A percentile compares a stretch with the other conserved stretches of the same genome.
Conservation (phyloP, 2,888 invertebrate genomes). For the Limulus polyphemus region DNA sequence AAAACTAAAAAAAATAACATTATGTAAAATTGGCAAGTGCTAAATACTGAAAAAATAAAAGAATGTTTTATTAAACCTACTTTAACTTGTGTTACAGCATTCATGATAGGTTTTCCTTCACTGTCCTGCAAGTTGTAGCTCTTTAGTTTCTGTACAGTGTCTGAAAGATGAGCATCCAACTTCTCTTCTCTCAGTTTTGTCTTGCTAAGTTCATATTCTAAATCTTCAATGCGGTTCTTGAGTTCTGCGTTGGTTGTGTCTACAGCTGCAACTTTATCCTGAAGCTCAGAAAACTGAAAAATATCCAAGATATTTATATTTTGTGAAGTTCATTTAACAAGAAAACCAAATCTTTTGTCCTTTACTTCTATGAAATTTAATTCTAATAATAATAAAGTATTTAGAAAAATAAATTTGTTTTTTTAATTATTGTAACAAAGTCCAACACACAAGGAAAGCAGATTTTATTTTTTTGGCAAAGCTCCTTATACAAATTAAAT, state of each 20-base stretch:
- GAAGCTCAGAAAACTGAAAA: slow-evolving; percentile 59
- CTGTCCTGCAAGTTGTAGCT: slow-evolving; percentile 36
- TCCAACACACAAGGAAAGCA: too few species aligned
- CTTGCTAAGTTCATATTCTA: slow-evolving; percentile 82
- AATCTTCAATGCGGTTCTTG: slow-evolving; percentile 88
- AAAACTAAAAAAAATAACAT: too few species aligned
- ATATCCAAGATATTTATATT: not conserved
- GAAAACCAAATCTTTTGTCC: too few species aligned
- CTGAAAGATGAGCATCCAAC: slow-evolving; percentile 78
- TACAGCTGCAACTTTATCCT: slow-evolving; percentile 73
- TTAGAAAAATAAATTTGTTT: too few species aligned
- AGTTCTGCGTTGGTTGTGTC: slow-evolving; percentile 91
- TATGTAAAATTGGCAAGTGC: too few species aligned
- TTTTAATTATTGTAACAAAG: too few species aligned
- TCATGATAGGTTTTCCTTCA: slow-evolving; percentile 31
- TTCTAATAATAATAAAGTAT: too few species aligned
- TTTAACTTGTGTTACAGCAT: slow-evolving; percentile 22
- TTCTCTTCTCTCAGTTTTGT: slow-evolving; percentile 66
- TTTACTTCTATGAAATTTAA: too few species aligned
- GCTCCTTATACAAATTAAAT: too few species aligned
- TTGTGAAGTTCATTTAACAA: too few species aligned
- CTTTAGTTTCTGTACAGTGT: slow-evolving; percentile 80
- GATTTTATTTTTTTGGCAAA: too few species aligned
- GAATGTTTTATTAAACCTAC: slow-evolving; percentile 8
- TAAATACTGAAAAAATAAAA: too few species aligned